Base-by-base conservation (phyloP, 2,113 vertebrate genomes). In the Anthoscopus minutus region DNA sequence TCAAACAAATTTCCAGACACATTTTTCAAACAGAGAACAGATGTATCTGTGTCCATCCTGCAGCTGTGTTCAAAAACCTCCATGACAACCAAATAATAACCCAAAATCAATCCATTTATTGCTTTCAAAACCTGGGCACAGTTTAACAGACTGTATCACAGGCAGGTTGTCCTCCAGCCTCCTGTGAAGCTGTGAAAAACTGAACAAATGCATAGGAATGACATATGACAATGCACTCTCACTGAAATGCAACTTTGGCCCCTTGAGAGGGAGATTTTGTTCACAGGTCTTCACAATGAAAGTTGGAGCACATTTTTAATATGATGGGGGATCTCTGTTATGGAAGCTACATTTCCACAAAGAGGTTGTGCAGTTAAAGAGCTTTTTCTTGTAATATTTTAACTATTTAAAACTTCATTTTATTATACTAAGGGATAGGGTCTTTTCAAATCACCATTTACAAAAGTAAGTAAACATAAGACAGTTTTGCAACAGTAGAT, bases 1-100 rank as follows among this genome's bases (percentile, higher is more conserved):
- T 42, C 42, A 42, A 42, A 42, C 45, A 74, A 0, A 67, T 60
- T 74, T 83, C 31, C 0, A 0, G 30, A 67, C 15, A 56, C 2
- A 11, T 72, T 89, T 91, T 73, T 54, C 70, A 67, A 78, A 73
- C 1, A 10, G 89, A 66, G 11, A 66, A 65, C 1, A 50, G 47
- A 54, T 8, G 6, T 37, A 57, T 25, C 37, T 47, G 7, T 15
- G 24, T 53, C 38, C 31, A 38, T 9, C 12, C 33, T 60, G 50
- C 42, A 83, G 33, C 9, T 67, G 30, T 25, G 27, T 30, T 51
- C 38, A 69, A 25, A 78, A 72, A 85, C 5, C 11, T 51, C 58
- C 13, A 24, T 0, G 2, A 66, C 81, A 84, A 38, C 3, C 13
- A 89, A 78, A 50, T 3, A 67, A 57, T 42, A 61, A 76, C 11